These are phyloP conservation scores for Globicephala melas DNA, from an alignment of 2,113 vertebrate species.

Conservation along the genomic window DNA sequence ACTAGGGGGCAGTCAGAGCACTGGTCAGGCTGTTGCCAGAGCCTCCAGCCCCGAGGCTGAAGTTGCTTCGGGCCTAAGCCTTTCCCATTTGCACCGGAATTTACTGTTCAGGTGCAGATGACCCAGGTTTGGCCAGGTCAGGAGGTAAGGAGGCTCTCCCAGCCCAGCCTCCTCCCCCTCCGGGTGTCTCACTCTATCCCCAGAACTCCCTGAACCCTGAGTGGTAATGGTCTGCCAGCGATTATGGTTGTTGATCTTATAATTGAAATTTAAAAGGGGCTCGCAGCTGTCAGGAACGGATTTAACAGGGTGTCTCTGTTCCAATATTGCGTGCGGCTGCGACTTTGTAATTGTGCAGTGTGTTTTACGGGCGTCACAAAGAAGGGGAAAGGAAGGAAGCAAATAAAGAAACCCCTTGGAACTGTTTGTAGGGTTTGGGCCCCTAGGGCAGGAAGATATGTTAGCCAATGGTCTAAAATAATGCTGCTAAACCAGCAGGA, in stretches of 20 bases:
- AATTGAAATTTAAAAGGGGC: constrained; percentile 67
- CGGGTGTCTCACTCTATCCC: not conserved
- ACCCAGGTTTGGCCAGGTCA: constrained; percentile 4
- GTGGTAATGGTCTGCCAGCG: constrained; percentile 59
- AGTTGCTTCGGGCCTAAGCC: not conserved
- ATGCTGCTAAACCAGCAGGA: not conserved
- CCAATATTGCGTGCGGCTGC: not conserved
- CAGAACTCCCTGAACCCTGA: constrained; percentile 52
- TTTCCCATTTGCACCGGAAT: not conserved
- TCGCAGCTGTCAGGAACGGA: constrained; percentile 32
- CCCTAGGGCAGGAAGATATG: constrained; percentile 35
- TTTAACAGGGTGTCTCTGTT: constrained; percentile 66
- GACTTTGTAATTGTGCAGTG: constrained; percentile 63
- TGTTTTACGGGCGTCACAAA: constrained; percentile 64
- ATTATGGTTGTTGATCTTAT: constrained; percentile 66
- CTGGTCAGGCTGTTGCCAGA: not conserved
- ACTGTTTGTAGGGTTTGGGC: constrained; percentile 32
- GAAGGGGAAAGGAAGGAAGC: constrained; percentile 64
- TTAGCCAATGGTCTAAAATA: constrained; percentile 12
- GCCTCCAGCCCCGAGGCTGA: not conserved
- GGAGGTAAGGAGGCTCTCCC: not conserved
- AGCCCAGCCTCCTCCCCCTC: not conserved
- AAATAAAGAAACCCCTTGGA: constrained; percentile 64
- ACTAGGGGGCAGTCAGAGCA: not conserved
- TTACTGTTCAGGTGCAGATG: not conserved